Evolutionary conservation across 2,797 vertebrate genomes (phyloP).

Genomic region (Pangasius djambal): DNA sequence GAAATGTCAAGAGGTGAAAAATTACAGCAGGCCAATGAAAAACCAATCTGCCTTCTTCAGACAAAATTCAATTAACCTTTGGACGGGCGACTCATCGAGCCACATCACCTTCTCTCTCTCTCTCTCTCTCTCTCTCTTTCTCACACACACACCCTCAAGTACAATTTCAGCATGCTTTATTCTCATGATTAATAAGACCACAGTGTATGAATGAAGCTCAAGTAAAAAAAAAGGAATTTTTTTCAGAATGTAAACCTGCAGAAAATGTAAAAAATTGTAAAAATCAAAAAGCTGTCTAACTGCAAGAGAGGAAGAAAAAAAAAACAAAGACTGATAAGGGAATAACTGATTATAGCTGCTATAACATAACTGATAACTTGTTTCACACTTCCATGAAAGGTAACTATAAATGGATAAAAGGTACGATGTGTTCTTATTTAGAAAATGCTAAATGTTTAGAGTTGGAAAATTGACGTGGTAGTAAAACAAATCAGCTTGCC

Average conservation of each 20-base stretch:
- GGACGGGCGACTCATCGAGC: conserved; percentile 42
- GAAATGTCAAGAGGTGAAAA: not conserved
- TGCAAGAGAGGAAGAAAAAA: not conserved
- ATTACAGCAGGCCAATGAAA: conserved; percentile 28
- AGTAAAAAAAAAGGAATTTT: not conserved
- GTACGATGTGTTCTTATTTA: not conserved
- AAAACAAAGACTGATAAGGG: not conserved
- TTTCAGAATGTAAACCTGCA: not conserved
- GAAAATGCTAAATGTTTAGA: too few relatives aligned
- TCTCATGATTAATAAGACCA: not conserved
- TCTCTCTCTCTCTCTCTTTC: conserved; percentile 4
- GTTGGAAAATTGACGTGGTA: too few relatives aligned
- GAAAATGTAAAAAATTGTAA: not conserved
- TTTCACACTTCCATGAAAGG: not conserved
- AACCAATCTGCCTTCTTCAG: conserved; percentile 52
- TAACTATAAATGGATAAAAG: not conserved
- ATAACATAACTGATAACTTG: not conserved
- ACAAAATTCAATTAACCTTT: conserved; percentile 68
- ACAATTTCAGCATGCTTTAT: not conserved
- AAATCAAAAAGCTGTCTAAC: not conserved
- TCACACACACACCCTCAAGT: not conserved
- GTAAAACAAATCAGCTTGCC: too few relatives aligned
- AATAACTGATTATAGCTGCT: not conserved
- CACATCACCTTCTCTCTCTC: conserved; percentile 8
- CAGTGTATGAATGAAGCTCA: not conserved